A percentile compares a stretch with the other conserved stretches of the same genome.
These are phyloP conservation scores for Scartelaos histophorus DNA, from an alignment of 2,113 vertebrate species.

Conservation along the genomic window DNA sequence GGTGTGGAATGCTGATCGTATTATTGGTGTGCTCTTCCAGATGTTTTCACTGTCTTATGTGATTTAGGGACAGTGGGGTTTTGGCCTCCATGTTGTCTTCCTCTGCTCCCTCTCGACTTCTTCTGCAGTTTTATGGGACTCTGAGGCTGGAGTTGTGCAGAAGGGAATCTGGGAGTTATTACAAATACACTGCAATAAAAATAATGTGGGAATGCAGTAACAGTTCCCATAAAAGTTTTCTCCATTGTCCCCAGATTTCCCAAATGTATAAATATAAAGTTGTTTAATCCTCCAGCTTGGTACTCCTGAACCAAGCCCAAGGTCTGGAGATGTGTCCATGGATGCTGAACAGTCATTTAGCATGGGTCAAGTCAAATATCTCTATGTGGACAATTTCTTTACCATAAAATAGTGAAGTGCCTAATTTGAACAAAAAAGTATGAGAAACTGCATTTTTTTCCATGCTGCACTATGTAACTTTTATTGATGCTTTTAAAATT, in stretches of 20 bases:
- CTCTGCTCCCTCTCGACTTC: not conserved
- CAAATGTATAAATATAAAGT: not conserved
- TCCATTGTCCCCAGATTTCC: not conserved
- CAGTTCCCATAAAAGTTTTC: not conserved
- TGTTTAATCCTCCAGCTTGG: not conserved
- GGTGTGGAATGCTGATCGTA: constrained; percentile 6
- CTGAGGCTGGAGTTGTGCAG: not conserved
- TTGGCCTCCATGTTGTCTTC: not conserved
- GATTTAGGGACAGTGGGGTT: not conserved
- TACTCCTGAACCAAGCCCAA: too few relatives aligned
- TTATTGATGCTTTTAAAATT: too few relatives aligned
- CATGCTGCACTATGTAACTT: too few relatives aligned
- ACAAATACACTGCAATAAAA: not conserved
- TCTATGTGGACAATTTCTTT: too few relatives aligned
- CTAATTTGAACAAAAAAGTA: too few relatives aligned
- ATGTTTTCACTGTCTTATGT: not conserved
- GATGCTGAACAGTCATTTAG: too few relatives aligned
- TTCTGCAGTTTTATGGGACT: not conserved
- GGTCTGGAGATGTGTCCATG: too few relatives aligned
- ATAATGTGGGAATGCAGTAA: not conserved
- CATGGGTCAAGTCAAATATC: too few relatives aligned
- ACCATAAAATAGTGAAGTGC: too few relatives aligned
- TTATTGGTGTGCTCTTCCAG: not conserved
- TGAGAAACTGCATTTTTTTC: too few relatives aligned
- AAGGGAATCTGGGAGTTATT: not conserved